Evolutionary conservation across 1,140 invertebrate genomes (phyloP), one percentile per base, ranked within the genome.

Genomic region (Pectinophora gossypiella): DNA sequence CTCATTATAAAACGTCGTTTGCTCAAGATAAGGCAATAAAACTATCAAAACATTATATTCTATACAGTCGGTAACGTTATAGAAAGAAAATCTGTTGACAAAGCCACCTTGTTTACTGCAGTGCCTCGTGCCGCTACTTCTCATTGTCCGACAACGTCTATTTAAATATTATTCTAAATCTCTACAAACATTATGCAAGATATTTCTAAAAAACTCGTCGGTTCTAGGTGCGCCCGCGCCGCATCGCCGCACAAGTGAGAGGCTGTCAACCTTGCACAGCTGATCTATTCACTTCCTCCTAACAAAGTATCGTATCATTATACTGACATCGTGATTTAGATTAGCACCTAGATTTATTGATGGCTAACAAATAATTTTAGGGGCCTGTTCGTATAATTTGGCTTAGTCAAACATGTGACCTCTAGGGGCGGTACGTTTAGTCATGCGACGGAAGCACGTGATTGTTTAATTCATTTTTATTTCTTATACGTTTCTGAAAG

Each of bases 191-290:
- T 40, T 40, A 16, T 15, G 16, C 16, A 40, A 40, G 13, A 40
- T 15, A 40, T 40, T 40, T 40, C 36, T 40, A 40, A 40, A 40
- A 40, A 40, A 40, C 36, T 3, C 10, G 36, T 15, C 36, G 7
- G 10, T 9, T 32, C 19, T 20, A 23, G 68, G 68, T 64, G 73
- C 59, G 65, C 66, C 68, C 48, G 73, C 61, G 63, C 61, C 68
- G 50, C 65, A 64, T 68, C 52, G 65, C 3, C 38, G 20, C 19
- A n/a, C 4, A 12, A 54, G 74, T 77, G 69, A 77, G 72, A 77
- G 74, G 67, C 61, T 44, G 59, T 68, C 69, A 70, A 60, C 74
- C 74, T 77, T 77, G 63, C 70, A 68, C n/a, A n/a, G n/a, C 53
- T 54, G 49, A 54, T 57, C 40, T 42, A 3, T 58, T 50, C 63